Evolutionary conservation across 30 jellyfish, hydroid and myxozoan genomes (phyloP).

Genomic region (Phacellophora camtschatica): DNA sequence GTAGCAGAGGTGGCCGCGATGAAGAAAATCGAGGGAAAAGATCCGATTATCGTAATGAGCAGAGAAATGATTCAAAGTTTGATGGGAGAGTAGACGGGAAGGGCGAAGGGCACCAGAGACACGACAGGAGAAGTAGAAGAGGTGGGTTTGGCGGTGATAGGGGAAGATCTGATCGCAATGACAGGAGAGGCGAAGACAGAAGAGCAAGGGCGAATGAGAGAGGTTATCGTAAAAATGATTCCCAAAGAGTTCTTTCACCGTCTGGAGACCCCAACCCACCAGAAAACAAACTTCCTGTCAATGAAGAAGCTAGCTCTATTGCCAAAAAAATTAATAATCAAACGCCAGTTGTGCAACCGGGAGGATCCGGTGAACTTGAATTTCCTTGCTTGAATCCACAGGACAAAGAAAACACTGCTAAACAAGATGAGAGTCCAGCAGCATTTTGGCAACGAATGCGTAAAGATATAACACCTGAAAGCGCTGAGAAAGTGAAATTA

Average conservation of each 20-base stretch:
- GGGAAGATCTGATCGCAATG: slow-evolving; percentile 12
- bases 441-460: slow-evolving; percentile 87
- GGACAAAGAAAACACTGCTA: slow-evolving; percentile 65
- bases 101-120: slow-evolving; percentile 20
- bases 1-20: slow-evolving; percentile 39
- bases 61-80: slow-evolving; percentile 22
- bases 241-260: background rate
- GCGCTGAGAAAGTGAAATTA: background rate
- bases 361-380: background rate
- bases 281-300: background rate
- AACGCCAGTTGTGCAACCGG: background rate
- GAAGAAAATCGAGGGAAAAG: slow-evolving; percentile 28
- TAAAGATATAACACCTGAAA: background rate
- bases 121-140: slow-evolving; percentile 21
- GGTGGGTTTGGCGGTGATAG: background rate
- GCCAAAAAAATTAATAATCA: background rate
- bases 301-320: background rate
- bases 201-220: slow-evolving; percentile 21
- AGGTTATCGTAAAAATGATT: slow-evolving; percentile 16
- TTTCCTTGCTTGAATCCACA: background rate
- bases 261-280: background rate
- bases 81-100: slow-evolving; percentile 30
- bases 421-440: slow-evolving; percentile 75
- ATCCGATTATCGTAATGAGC: slow-evolving; percentile 28
- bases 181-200: slow-evolving; percentile 3